These are phyloP conservation scores for Drosophila orosa DNA, from an alignment of 1,140 invertebrate genomes.

Conservation along the genomic window DNA sequence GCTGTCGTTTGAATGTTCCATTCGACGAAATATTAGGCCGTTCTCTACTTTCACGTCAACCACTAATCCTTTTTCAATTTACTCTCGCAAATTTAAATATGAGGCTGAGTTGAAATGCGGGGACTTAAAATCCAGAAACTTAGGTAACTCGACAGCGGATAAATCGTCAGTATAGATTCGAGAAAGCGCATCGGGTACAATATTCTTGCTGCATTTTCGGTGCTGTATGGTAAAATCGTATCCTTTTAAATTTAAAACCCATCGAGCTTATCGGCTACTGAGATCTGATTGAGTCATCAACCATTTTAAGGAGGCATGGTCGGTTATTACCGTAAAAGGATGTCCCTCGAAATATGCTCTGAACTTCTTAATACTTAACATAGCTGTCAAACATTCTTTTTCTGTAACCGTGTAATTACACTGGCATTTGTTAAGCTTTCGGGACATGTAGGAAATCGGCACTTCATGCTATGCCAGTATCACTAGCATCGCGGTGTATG, in stretches of 20 bases:
- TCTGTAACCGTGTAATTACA: background rate
- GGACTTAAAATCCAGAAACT: background rate
- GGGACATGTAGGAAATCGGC: background rate
- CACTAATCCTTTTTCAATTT: background rate
- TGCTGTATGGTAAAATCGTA: too few species aligned
- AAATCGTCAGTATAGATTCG: background rate
- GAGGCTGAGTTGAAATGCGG: background rate
- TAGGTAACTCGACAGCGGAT: background rate
- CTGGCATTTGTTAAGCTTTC: conserved; percentile 3
- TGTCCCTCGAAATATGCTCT: background rate
- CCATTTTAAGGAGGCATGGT: background rate
- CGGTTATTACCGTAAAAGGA: background rate
- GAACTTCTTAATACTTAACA: background rate
- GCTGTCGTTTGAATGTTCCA: background rate
- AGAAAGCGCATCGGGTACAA: background rate
- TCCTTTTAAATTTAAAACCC: background rate
- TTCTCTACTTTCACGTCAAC: background rate
- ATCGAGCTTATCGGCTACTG: background rate
- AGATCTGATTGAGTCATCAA: background rate
- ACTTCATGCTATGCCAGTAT: background rate
- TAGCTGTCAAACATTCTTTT: background rate
- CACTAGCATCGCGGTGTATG: background rate
- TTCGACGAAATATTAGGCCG: background rate
- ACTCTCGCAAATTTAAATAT: background rate
- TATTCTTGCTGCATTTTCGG: too few species aligned